Percentiles rank a stretch among this genome's conserved stretches.
phyloP scores from a whole-genome alignment of 2,797 vertebrate species.

The Muraenolepis orangiensis region DNA sequence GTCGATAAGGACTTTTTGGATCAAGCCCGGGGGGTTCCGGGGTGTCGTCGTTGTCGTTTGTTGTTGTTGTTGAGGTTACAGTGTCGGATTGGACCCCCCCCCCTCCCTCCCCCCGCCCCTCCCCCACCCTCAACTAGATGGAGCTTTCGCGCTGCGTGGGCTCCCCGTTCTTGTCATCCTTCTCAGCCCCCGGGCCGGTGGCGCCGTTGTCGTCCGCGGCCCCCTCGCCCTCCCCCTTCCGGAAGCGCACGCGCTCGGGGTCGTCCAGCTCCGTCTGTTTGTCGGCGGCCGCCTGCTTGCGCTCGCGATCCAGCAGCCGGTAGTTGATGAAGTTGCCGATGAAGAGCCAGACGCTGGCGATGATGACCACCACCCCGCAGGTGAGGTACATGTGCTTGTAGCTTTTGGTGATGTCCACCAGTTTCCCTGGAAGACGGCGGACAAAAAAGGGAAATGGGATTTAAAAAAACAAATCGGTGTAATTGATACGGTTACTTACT shows the following conservation, averaged over 20 bases:
- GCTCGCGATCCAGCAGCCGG: constrained; percentile 85
- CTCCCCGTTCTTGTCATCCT: constrained; percentile 57
- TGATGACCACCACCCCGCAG: constrained; percentile 83
- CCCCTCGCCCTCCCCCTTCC: constrained; percentile 71
- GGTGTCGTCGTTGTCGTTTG: neutral
- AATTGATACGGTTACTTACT: neutral
- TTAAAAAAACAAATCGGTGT: constrained; percentile 6
- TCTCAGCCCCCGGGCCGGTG: constrained; percentile 52
- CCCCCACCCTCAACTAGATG: constrained; percentile 74
- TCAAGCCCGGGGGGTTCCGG: too few relatives aligned
- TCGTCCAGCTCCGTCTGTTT: constrained; percentile 68
- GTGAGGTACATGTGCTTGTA: constrained; percentile 93
- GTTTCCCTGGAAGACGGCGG: constrained; percentile 81
- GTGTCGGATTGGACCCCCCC: neutral
- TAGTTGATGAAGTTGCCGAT: constrained; percentile 95
- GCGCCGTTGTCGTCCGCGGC: constrained; percentile 61
- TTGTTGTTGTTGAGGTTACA: neutral
- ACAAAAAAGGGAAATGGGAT: constrained; percentile 16
- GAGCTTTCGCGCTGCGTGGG: constrained; percentile 89
- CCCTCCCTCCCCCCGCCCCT: neutral
- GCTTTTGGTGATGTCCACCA: constrained; percentile 88
- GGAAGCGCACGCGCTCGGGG: constrained; percentile 38
- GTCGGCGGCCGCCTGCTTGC: constrained; percentile 69
- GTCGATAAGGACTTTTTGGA: too few relatives aligned
- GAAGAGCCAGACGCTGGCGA: constrained; percentile 89